Evolutionary conservation across 2,888 invertebrate species (phyloP), one percentile per base, ranked within the genome.

Genomic region (Deilephila elpenor): DNA sequence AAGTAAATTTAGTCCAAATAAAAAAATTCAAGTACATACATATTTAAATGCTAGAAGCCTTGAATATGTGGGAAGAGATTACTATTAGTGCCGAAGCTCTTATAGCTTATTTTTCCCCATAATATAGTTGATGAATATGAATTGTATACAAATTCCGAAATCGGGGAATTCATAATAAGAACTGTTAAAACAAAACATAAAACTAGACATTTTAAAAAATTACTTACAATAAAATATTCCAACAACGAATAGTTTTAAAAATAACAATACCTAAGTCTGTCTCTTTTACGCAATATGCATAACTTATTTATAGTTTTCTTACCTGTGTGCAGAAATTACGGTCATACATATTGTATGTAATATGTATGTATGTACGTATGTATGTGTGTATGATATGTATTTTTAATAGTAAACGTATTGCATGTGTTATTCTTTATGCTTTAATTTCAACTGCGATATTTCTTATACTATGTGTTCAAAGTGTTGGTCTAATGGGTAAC

Each of bases 361-460:
- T 56, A 56, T 32, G n/a, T 62, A 62, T 14, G 6, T 37, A 62
- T 11, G 14, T 19, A 62, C 6, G 19, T 34, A 19, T n/a, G 3
- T 67, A 25, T 51, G 67, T 67, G 44, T 67, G 25, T 67, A 17
- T 67, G 25, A 25, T 14, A 17, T 51, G 67, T 25, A 67, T 17
- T 67, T 67, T 51, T 67, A 67, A 67, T 51, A 67, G 67, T 51
- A 59, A 73, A 74, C 71, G 71, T 59, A 70, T 62, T 62, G 37
- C n/a, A 34, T 56, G 53, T 62, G 61, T 62, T 62, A 74, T 53
- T 44, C 37, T 62, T 59, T n/a, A 25, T 71, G 64, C 59, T 25
- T 17, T 25, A 67, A 51, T 51, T 67, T 67, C 5, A 29, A 29
- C 44, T 67, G 67, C 67, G 67, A 51, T 67, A 19, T 7, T 34